Base-by-base conservation (phyloP, 2,797 vertebrate genomes). In the Selene dorsalis region DNA sequence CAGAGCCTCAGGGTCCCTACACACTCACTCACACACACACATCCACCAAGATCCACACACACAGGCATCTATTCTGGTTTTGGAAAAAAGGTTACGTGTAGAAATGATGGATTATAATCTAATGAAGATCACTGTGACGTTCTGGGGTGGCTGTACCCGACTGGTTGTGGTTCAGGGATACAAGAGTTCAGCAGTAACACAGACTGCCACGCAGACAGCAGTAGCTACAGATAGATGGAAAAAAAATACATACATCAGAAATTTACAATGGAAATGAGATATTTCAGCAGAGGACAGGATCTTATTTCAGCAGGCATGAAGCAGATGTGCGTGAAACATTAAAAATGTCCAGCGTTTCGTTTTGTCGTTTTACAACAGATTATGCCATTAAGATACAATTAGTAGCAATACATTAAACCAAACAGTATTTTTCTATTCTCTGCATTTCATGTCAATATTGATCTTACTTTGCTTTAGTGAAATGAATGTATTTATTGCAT, bases 401-500 rank as follows among this genome's bases (percentile, higher is more conserved):
- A 73, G 88, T 88, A 91, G 92, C 93, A 94, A 94, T 93, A 93
- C 85, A 88, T 90, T 82, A 92, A 93, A 92, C 93, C 89, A 89
- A 91, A 92, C 93, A 95, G 93, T 95, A 95, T 95, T 95, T 95
- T 85, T 45, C 53, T 41, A 80, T 80, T 78, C 79, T 90, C 84
- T 87, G 88, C 86, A 84, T 92, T 92, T 85, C 80, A 82, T 91
- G 91, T 92, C 85, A 86, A 91, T 92, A 91, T 87, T 90, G 91
- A 93, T 89, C 85, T 92, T 87, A 86, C 87, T 91, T 93, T 92
- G 89, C 91, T 93, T 94, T 94, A 92, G 89, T 92, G 94, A 95
- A 93, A 93, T 95, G 94, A 96, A 95, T 96, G 94, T 95, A 96
- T 96, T 96, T 96, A 96, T 96, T 96, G 95, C 95, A 96, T 95